These are phyloP conservation scores for Periophthalmus magnuspinnatus DNA, from an alignment of 2,797 vertebrate species.

Conservation along the genomic window DNA sequence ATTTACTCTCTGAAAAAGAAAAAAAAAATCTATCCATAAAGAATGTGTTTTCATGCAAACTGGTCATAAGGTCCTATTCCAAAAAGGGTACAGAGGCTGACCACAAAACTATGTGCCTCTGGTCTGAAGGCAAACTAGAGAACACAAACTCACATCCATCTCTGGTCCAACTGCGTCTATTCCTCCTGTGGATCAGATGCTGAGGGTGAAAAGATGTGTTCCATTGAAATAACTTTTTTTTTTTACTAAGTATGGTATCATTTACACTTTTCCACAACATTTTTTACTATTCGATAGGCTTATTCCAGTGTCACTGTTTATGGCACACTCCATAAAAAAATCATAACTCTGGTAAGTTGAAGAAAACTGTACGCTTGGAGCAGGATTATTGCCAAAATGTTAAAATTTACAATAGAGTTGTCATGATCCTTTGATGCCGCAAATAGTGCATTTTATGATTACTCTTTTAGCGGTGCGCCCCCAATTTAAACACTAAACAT, in stretches of 20 bases:
- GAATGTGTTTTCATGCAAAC: not conserved
- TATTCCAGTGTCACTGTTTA: not conserved
- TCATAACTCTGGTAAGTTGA: not conserved
- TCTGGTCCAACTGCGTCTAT: not conserved
- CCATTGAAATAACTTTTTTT: too few relatives aligned
- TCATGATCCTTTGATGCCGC: not conserved
- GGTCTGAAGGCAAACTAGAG: not conserved
- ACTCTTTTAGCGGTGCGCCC: conserved; percentile 28
- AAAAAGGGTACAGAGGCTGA: not conserved
- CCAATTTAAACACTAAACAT: conserved; percentile 33
- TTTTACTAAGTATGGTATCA: not conserved
- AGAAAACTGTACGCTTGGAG: not conserved
- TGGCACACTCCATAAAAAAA: not conserved
- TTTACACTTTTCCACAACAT: not conserved
- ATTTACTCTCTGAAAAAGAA: conserved; percentile 14
- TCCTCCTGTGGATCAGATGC: not conserved
- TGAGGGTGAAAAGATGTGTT: not conserved
- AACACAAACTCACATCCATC: not conserved
- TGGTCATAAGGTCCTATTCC: not conserved
- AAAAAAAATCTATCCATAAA: not conserved
- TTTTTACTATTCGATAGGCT: not conserved
- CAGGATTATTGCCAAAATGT: not conserved
- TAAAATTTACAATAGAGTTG: not conserved
- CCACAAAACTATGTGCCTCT: not conserved
- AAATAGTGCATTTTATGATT: conserved; percentile 14